A percentile compares a stretch with the other conserved stretches of the same genome.
Conservation (phyloP, 64 coral and sea anemone species). For the Pocillopora verrucosa region DNA sequence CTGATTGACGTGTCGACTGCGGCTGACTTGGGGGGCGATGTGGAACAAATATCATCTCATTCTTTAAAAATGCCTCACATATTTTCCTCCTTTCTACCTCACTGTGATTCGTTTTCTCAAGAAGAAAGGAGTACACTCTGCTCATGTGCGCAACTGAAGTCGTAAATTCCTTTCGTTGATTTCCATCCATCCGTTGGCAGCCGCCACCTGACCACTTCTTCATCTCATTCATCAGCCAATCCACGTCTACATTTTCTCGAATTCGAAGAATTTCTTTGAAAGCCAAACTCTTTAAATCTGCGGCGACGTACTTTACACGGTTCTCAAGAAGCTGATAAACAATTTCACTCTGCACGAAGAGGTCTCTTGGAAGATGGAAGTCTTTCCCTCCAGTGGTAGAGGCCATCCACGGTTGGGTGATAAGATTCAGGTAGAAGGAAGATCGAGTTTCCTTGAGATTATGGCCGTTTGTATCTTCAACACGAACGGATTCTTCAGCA, state of each 20-base stretch:
- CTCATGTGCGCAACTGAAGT: constrained; percentile 74
- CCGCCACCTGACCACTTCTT: constrained; percentile 47
- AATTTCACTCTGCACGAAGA: constrained; percentile 34
- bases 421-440: constrained; percentile 68
- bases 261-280: constrained; percentile 59
- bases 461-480: constrained; percentile 49
- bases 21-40: background rate
- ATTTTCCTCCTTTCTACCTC: constrained; percentile 32
- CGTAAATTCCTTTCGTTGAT: constrained; percentile 35
- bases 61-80: constrained; percentile 46
- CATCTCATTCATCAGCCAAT: constrained; percentile 60
- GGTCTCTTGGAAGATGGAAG: constrained; percentile 30
- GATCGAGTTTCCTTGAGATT: constrained; percentile 44
- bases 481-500: constrained; percentile 35
- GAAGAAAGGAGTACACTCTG: constrained; percentile 54
- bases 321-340: constrained; percentile 52
- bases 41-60: constrained; percentile 71
- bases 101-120: constrained; percentile 1
- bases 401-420: constrained; percentile 54
- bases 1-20: background rate
- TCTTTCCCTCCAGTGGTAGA: background rate
- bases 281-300: constrained; percentile 20
- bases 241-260: constrained; percentile 26
- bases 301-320: constrained; percentile 48
- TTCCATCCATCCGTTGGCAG: background rate